These are phyloP conservation scores for Mythimna pallens DNA, from an alignment of 2,888 invertebrate species.

Conservation along the genomic window DNA sequence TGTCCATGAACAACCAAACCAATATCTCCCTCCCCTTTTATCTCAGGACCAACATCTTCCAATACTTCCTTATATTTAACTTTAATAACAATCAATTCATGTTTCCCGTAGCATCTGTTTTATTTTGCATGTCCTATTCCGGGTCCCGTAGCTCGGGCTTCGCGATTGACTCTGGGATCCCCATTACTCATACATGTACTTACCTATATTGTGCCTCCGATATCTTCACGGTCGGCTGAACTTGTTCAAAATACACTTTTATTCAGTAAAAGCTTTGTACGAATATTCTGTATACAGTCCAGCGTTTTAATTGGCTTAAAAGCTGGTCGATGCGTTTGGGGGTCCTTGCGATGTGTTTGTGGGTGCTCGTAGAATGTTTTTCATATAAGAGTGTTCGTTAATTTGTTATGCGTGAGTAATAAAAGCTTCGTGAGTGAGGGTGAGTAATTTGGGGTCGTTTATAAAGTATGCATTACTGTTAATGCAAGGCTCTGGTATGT, in stretches of 20 bases:
- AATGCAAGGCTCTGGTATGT: not conserved
- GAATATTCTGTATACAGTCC: conserved; percentile 33
- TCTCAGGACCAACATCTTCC: conserved; percentile 11
- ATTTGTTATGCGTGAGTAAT: conserved; percentile 19
- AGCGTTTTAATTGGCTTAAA: conserved; percentile 53
- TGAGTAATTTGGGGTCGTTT: conserved; percentile 2
- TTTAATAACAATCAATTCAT: conserved; percentile 46
- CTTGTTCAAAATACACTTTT: conserved; percentile 54
- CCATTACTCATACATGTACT: conserved; percentile 51
- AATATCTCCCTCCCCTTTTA: conserved; percentile 20
- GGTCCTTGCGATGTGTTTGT: too few relatives aligned
- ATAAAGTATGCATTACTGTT: not conserved
- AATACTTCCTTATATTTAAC: conserved; percentile 16
- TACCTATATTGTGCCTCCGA: conserved; percentile 35
- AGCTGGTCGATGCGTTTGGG: conserved; percentile 21
- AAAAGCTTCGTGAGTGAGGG: conserved; percentile 5
- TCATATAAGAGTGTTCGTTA: conserved; percentile 12
- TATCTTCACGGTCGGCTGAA: conserved; percentile 53
- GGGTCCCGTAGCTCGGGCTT: conserved; percentile 16
- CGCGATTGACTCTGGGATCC: conserved; percentile 21
- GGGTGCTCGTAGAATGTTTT: conserved; percentile 11
- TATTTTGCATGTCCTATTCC: conserved; percentile 35
- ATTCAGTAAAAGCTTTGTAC: conserved; percentile 53
- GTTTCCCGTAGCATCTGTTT: conserved; percentile 37
- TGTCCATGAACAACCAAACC: conserved; percentile 9